Conservation (phyloP, 2,797 vertebrate species). For the Argentina silus region DNA sequence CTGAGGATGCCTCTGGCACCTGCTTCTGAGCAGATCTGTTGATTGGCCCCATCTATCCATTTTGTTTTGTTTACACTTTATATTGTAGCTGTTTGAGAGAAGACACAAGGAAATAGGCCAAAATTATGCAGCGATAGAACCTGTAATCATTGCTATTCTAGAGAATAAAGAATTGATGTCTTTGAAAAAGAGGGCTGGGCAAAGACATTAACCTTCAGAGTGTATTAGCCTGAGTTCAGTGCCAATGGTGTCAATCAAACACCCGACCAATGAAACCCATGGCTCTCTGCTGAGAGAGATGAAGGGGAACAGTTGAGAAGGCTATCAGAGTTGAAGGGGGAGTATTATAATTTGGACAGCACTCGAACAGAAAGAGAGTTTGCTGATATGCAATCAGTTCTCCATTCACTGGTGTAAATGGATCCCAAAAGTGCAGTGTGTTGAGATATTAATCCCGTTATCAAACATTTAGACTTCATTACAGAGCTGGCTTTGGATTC, state of each 20-base stretch:
- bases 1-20: slow-evolving; percentile 56
- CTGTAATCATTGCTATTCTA: neutral
- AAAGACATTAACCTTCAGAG: slow-evolving; percentile 68
- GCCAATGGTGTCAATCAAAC: slow-evolving; percentile 45
- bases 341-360: slow-evolving; percentile 60
- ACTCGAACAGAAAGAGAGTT: slow-evolving; percentile 61
- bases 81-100: neutral
- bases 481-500: slow-evolving; percentile 39
- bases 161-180: neutral
- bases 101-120: neutral
- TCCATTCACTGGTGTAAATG: slow-evolving; percentile 50
- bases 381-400: slow-evolving; percentile 63
- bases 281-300: slow-evolving; percentile 42
- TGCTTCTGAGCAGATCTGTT: slow-evolving; percentile 64
- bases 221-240: slow-evolving; percentile 55
- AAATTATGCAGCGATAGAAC: neutral
- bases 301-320: slow-evolving; percentile 53
- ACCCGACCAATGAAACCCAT: slow-evolving; percentile 30
- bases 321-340: slow-evolving; percentile 59
- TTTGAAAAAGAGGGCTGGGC: slow-evolving; percentile 43
- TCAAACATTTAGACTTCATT: slow-evolving; percentile 43
- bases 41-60: slow-evolving; percentile 67
- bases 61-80: neutral
- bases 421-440: slow-evolving; percentile 40
- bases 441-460: slow-evolving; percentile 44